Evolutionary conservation across 30 jellyfish, hydroid and myxozoan species (phyloP).

Genomic region (Morbakka virulenta): DNA sequence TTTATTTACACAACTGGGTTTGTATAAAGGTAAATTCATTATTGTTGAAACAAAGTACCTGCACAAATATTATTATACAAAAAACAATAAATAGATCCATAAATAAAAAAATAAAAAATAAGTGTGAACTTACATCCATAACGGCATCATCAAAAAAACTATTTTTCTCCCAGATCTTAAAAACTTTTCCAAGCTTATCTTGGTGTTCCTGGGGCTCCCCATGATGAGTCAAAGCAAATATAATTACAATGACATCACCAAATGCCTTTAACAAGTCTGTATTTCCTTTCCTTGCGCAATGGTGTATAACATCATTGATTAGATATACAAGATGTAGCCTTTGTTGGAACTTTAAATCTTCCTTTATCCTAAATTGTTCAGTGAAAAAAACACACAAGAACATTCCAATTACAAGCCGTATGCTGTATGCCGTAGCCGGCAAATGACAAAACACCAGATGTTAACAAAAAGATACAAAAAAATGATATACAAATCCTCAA

Average conservation of each 20-base stretch:
- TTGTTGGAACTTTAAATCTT: constrained; percentile 55
- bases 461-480: no score
- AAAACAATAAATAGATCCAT: neutral
- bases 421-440: no score
- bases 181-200: constrained; percentile 74
- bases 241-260: constrained; percentile 61
- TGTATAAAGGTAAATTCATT: no score
- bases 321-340: constrained; percentile 80
- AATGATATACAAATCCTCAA: no score
- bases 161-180: constrained; percentile 89
- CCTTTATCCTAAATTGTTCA: no score
- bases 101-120: no score
- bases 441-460: no score
- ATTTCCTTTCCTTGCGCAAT: constrained; percentile 78
- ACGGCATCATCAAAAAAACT: constrained; percentile 58
- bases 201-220: constrained; percentile 68
- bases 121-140: constrained; percentile 59
- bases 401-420: no score
- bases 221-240: constrained; percentile 67
- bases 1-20: no score
- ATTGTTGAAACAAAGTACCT: no score
- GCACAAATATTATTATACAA: neutral
- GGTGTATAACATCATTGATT: constrained; percentile 88
- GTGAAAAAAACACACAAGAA: no score
- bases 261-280: constrained; percentile 73